Evolutionary conservation across 2,888 invertebrate species (phyloP), one percentile per base, ranked within the genome.

Genomic region (Philaethria dido): DNA sequence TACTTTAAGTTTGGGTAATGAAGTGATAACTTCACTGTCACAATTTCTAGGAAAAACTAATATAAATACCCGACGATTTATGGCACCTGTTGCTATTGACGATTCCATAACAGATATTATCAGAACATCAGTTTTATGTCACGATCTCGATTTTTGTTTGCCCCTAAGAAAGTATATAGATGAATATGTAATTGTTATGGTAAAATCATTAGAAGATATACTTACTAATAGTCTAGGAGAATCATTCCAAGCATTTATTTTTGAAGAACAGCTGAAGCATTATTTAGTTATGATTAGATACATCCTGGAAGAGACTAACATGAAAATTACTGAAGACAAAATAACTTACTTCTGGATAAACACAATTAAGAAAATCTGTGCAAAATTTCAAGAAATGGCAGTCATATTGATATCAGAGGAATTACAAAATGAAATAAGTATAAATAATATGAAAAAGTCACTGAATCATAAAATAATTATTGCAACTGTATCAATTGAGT

Each of bases 1-100:
- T 0, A 79, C 82, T 1, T 45, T 91, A 1, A 84, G 76, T 22
- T 72, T 91, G 1, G 91, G 90, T 0, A 81, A 81, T 69, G 87
- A 89, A 14, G 83, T 91, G 0, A 69, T 87, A 64, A 82, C 86
- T 0, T 77, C 82, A 0, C 18, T 90, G 2, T 72, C 79, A 5
- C 64, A 80, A 29, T 84, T 79, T 54, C 63, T 87, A 14, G 75
- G 69, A 13, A 69, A 72, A n/a, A 69, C 69, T 16, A 9, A 60
- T 0, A 1, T 67, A 1, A 72, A 42, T 39, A 67, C 68, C 2
- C 75, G 78, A 52, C 75, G 87, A 61, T 76, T 82, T 5, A 69
- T 80, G 22, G 64, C 73, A 22, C 25, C 70, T 0, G 25, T 63
- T 3, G 62, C 64, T 2, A 68, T 70, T 1, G 77, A 80, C 3